These are phyloP conservation scores for Ophonus ardosiacus DNA, from an alignment of 2,888 invertebrate species.

Conservation along the genomic window DNA sequence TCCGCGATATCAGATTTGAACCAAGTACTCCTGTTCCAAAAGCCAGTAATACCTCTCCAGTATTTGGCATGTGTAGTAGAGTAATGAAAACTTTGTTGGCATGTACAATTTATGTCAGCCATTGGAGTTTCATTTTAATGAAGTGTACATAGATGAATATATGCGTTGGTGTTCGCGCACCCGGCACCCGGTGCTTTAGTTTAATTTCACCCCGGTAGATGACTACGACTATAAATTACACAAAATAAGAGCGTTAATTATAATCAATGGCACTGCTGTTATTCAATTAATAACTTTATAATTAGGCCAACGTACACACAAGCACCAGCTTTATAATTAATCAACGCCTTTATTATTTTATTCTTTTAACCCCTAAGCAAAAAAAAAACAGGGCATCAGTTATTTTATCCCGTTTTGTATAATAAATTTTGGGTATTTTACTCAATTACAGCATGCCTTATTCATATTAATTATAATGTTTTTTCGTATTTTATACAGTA, in stretches of 20 bases:
- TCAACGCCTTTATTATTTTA: conserved; percentile 51
- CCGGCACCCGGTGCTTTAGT: conserved; percentile 51
- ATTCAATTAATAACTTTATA: conserved; percentile 62
- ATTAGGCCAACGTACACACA: conserved; percentile 52
- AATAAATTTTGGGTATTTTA: conserved; percentile 27
- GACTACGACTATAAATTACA: conserved; percentile 56
- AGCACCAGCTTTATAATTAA: conserved; percentile 56
- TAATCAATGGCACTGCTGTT: conserved; percentile 58
- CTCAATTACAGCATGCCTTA: not conserved
- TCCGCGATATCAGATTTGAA: not conserved
- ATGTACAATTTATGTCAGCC: conserved; percentile 7
- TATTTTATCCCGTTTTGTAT: not conserved
- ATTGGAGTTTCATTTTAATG: conserved; percentile 44
- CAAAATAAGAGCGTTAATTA: conserved; percentile 61
- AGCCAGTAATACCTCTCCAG: not conserved
- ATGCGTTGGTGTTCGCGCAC: conserved; percentile 33
- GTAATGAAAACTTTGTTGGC: not conserved
- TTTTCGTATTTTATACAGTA: too few species aligned
- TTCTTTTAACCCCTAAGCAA: conserved; percentile 33
- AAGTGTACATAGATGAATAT: conserved; percentile 40
- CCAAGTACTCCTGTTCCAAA: not conserved
- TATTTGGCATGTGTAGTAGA: not conserved
- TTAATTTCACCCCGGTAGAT: conserved; percentile 50
- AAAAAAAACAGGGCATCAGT: not conserved
- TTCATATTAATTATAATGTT: not conserved